Conservation (phyloP, 2,888 invertebrate species). For the Conomelus anceps region DNA sequence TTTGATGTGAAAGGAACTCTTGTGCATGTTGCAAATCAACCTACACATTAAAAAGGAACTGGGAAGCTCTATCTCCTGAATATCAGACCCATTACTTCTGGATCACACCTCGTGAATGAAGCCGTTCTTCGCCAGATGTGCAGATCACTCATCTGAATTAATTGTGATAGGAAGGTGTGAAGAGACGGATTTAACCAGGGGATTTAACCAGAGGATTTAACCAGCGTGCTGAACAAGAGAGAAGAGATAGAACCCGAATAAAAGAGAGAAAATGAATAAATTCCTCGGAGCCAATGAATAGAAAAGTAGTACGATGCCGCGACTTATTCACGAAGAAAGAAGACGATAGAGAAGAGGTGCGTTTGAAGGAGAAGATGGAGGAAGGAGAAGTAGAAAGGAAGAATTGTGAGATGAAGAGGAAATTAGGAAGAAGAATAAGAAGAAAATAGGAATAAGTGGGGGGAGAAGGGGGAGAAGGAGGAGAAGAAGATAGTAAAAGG, state of each 20-base stretch:
- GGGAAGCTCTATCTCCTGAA: no score
- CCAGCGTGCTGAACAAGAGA: neutral
- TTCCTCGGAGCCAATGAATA: neutral
- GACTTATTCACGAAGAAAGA: neutral
- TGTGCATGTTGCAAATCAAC: no score
- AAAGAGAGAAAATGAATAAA: neutral
- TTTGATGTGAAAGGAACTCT: no score
- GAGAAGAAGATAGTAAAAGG: no score
- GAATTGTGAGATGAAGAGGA: neutral
- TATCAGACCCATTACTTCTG: no score
- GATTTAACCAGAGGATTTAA: neutral
- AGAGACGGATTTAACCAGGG: neutral
- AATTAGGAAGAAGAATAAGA: no score
- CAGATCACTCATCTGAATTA: neutral
- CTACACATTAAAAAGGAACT: no score
- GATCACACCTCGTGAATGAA: neutral
- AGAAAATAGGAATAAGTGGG: no score
- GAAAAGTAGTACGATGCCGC: neutral
- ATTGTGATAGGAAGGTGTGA: neutral
- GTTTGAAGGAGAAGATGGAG: neutral
- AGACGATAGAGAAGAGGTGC: neutral
- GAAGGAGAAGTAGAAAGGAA: neutral
- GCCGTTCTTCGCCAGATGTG: neutral
- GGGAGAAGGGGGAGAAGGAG: no score
- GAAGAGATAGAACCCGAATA: neutral